phyloP scores from a whole-genome alignment of 2,888 invertebrate species.

The Cataglyphis cursor region DNA sequence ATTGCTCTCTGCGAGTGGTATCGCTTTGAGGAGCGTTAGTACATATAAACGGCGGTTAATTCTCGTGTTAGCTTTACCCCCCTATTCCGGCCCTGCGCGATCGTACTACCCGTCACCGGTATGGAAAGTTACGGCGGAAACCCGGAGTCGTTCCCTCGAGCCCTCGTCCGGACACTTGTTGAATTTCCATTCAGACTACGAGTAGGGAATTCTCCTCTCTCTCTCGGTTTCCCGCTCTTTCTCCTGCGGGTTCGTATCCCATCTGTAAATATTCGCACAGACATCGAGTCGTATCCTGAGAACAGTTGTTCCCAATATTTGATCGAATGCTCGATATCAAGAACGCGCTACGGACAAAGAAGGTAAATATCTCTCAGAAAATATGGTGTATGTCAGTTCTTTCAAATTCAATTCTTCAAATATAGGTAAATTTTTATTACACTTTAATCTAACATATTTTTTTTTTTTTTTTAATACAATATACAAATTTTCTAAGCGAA shows the following conservation, averaged over 20 bases:
- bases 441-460: background rate
- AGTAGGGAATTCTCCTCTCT: conserved; percentile 53
- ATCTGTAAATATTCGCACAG: conserved; percentile 28
- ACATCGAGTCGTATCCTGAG: background rate
- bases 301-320: background rate
- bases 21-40: conserved; percentile 23
- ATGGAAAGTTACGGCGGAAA: conserved; percentile 68
- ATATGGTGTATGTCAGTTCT: background rate
- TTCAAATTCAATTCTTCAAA: background rate
- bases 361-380: background rate
- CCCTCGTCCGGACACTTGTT: conserved; percentile 71
- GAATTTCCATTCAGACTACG: conserved; percentile 72
- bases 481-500: background rate
- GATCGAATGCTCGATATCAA: background rate
- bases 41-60: conserved; percentile 34
- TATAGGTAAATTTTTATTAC: background rate
- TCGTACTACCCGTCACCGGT: conserved; percentile 42
- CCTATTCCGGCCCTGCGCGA: conserved; percentile 14
- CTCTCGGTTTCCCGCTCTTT: background rate
- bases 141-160: conserved; percentile 59
- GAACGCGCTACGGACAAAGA: background rate
- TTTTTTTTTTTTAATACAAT: background rate
- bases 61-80: conserved; percentile 44
- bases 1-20: conserved; percentile 29
- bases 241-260: background rate